Conservation (phyloP, 2,888 invertebrate species). For the Phlogophora meticulosa region DNA sequence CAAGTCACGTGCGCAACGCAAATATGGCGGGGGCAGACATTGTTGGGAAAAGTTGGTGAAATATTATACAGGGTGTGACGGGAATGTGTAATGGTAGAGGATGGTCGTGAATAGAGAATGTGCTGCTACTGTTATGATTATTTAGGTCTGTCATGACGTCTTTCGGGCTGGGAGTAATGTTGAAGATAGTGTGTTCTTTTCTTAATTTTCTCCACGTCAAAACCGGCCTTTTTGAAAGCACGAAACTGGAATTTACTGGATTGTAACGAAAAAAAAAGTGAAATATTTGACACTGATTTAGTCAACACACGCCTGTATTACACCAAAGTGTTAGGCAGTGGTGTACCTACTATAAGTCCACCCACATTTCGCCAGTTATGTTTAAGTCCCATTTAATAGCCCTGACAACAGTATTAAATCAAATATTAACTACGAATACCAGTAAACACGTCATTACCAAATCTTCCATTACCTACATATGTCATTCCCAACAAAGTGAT, state of each 20-base stretch:
- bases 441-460: too few relatives aligned
- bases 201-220: neutral
- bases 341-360: too few relatives aligned
- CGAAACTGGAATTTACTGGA: too few relatives aligned
- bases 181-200: neutral
- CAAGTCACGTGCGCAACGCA: constrained; percentile 83
- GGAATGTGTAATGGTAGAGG: constrained; percentile 32
- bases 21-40: constrained; percentile 74
- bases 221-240: neutral
- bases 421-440: too few relatives aligned
- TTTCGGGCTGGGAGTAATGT: neutral
- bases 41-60: constrained; percentile 59
- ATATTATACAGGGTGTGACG: constrained; percentile 69
- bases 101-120: constrained; percentile 18
- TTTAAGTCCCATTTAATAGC: too few relatives aligned
- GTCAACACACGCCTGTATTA: too few relatives aligned
- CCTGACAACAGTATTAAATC: too few relatives aligned
- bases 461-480: too few relatives aligned
- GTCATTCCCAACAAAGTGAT: too few relatives aligned
- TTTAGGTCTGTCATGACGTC: neutral
- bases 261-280: neutral
- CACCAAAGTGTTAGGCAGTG: too few relatives aligned
- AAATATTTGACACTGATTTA: too few relatives aligned
- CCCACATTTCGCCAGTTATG: too few relatives aligned
- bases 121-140: constrained; percentile 23